These are phyloP conservation scores for Cliona cf. orientalis DNA, from an alignment of 37 sponge, comb jelly and placozoan genomes.

Conservation along the genomic window DNA sequence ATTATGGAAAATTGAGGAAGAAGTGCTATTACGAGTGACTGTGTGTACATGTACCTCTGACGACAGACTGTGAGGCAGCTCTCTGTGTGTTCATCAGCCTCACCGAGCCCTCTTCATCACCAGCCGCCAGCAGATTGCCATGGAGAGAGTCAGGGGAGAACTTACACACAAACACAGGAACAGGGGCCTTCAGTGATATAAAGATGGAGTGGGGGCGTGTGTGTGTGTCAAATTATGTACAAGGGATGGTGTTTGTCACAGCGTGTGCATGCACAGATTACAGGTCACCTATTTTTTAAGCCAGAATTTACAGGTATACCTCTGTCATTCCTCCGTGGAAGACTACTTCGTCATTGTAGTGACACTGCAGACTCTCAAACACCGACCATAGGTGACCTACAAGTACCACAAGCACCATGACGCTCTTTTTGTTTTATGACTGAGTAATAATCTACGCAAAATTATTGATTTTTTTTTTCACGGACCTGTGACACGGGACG, in stretches of 20 bases:
- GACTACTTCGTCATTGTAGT: slow-evolving; percentile 20
- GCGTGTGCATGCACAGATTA: background rate
- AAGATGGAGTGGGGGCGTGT: background rate
- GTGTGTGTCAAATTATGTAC: background rate
- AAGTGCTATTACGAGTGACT: background rate
- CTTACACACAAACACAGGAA: slow-evolving; percentile 67
- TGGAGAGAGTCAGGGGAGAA: slow-evolving; percentile 51
- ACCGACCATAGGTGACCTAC: slow-evolving; percentile 2
- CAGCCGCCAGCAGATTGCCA: slow-evolving; percentile 68
- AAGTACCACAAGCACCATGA: too few species aligned
- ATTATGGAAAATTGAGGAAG: background rate
- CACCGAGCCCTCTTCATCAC: slow-evolving; percentile 78
- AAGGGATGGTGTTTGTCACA: too few species aligned
- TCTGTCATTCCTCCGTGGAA: slow-evolving; percentile 1
- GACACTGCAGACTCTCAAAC: slow-evolving; percentile 5
- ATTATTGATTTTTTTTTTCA: too few species aligned
- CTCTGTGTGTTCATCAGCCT: slow-evolving; percentile 48
- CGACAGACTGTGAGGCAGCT: background rate
- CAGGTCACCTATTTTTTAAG: background rate
- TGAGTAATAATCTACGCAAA: too few species aligned
- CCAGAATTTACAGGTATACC: background rate
- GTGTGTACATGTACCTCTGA: slow-evolving; percentile 3
- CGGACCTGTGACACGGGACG: too few species aligned
- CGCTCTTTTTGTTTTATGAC: too few species aligned
- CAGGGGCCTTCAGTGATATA: slow-evolving; percentile 18